Percentiles rank a stretch among this genome's conserved stretches.
Evolutionary conservation across 2,797 vertebrate species (phyloP).

Genomic region (Poecilia gillii): DNA sequence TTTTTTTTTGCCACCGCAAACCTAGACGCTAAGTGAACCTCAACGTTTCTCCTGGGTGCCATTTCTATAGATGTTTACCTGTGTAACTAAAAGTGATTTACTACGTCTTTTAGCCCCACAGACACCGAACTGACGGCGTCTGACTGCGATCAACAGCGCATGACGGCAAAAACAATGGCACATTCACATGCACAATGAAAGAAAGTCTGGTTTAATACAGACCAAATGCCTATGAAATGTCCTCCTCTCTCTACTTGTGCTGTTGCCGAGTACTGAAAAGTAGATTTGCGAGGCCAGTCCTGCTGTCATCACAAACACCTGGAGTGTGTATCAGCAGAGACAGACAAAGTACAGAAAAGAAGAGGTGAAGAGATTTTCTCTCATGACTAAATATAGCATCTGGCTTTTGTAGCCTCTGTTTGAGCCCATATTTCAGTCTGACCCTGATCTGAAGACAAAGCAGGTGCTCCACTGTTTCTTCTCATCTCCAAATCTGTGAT

Average conservation of each 20-base stretch:
- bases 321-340: slow-evolving; percentile 49
- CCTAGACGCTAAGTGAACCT: slow-evolving; percentile 45
- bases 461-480: slow-evolving; percentile 36
- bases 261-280: slow-evolving; percentile 9
- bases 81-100: slow-evolving; percentile 66
- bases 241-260: slow-evolving; percentile 7
- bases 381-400: slow-evolving; percentile 70
- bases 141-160: slow-evolving; percentile 55
- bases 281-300: slow-evolving; percentile 39
- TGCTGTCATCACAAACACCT: slow-evolving; percentile 56
- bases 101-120: slow-evolving; percentile 45
- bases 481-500: background rate
- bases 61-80: slow-evolving; percentile 62
- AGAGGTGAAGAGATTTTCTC: slow-evolving; percentile 61
- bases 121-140: slow-evolving; percentile 65
- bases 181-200: slow-evolving; percentile 35
- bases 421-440: slow-evolving; percentile 73
- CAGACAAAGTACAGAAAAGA: slow-evolving; percentile 55
- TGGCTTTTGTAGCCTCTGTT: slow-evolving; percentile 55
- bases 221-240: slow-evolving; percentile 57
- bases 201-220: slow-evolving; percentile 51
- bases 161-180: slow-evolving; percentile 56
- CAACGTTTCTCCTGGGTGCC: slow-evolving; percentile 53
- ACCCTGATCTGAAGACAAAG: slow-evolving; percentile 63
- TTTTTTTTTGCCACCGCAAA: slow-evolving; percentile 3